Conservation (phyloP, 2,797 vertebrate genomes). For the Argentina silus region DNA sequence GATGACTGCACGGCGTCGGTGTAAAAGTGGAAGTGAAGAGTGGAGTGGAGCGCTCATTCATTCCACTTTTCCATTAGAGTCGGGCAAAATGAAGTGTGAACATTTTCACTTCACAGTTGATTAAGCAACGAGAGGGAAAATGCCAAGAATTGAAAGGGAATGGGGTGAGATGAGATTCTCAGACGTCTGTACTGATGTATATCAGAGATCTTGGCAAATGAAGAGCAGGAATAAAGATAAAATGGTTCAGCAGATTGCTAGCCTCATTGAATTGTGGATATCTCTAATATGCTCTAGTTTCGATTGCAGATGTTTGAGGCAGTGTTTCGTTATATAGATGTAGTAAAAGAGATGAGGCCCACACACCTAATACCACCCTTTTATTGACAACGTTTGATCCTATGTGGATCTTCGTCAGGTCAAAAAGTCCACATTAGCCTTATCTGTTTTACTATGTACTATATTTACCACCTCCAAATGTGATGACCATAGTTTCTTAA, state of each 20-base stretch:
- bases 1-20: conserved; percentile 21
- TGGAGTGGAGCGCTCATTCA: conserved; percentile 13
- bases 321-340: background rate
- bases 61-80: conserved; percentile 30
- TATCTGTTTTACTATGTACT: too few relatives aligned
- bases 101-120: conserved; percentile 49
- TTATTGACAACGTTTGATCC: background rate
- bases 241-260: conserved; percentile 12
- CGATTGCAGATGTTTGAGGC: background rate
- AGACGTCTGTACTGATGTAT: conserved; percentile 21
- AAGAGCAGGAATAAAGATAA: conserved; percentile 18
- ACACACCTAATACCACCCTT: background rate
- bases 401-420: background rate
- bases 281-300: conserved; percentile 26
- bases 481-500: background rate
- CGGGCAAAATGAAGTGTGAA: conserved; percentile 41
- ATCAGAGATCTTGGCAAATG: conserved; percentile 1
- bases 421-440: too few relatives aligned
- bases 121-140: conserved; percentile 18
- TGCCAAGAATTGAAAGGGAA: conserved; percentile 17
- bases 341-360: background rate
- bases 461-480: too few relatives aligned
- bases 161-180: conserved; percentile 10
- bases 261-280: conserved; percentile 26
- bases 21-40: conserved; percentile 34